phyloP scores from a whole-genome alignment of 2,888 invertebrate genomes.

The Pocota personata region DNA sequence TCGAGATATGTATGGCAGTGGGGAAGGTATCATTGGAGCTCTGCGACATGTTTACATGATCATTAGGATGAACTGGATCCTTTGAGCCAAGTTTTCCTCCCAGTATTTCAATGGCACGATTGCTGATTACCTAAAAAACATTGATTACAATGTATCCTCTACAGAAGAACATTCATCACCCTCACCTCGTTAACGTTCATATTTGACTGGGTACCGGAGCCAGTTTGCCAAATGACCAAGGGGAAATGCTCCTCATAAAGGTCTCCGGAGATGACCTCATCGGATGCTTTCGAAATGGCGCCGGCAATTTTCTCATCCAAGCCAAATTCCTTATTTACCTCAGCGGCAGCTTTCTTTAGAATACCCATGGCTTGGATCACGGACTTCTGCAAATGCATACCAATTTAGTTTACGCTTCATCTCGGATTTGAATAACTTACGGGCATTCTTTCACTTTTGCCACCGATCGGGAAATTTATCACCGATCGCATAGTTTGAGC shows the following conservation, averaged over 20 bases:
- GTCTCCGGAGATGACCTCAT: constrained; percentile 97
- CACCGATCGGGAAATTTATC: constrained; percentile 99
- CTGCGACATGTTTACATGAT: constrained; percentile 99
- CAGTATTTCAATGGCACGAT: constrained; percentile 93
- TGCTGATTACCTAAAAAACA: constrained; percentile 89
- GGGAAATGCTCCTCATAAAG: constrained; percentile 98
- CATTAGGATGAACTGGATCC: constrained; percentile 98
- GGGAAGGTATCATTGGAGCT: constrained; percentile 99
- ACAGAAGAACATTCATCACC: not conserved
- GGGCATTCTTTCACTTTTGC: constrained; percentile 96
- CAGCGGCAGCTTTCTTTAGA: constrained; percentile 98
- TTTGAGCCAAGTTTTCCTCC: constrained; percentile 97
- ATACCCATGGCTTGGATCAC: constrained; percentile 97
- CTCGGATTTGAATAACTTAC: constrained; percentile 84
- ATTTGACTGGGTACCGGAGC: constrained; percentile 99
- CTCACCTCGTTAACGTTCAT: constrained; percentile 99
- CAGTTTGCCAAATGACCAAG: constrained; percentile 99
- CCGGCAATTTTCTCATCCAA: constrained; percentile 94
- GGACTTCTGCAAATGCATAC: constrained; percentile 86
- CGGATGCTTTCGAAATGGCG: constrained; percentile 95
- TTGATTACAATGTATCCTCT: not conserved
- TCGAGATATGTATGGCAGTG: constrained; percentile 99
- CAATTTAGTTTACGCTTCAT: not conserved
- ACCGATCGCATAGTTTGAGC: constrained; percentile 97
- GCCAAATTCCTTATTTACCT: constrained; percentile 96